These are phyloP conservation scores for Esperia sulphurella DNA, from an alignment of 2,888 invertebrate species.

Conservation along the genomic window DNA sequence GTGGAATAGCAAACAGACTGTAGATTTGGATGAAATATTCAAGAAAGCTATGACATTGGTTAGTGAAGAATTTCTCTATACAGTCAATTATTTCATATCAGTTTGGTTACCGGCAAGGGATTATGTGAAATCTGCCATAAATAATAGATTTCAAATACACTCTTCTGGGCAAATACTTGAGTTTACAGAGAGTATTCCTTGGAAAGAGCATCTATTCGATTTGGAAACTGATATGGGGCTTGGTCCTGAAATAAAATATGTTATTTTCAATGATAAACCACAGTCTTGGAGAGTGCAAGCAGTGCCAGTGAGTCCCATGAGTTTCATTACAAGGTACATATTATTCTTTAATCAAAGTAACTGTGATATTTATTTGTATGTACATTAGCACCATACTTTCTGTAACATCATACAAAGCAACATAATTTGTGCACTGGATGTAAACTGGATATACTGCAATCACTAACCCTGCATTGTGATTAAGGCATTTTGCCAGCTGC, in stretches of 20 bases:
- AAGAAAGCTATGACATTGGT: constrained; percentile 87
- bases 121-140: constrained; percentile 85
- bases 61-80: constrained; percentile 88
- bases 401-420: no score
- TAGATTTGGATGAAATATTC: constrained; percentile 82
- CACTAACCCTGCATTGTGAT: no score
- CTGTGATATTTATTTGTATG: no score
- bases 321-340: constrained; percentile 84
- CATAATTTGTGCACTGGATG: no score
- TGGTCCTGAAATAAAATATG: constrained; percentile 83
- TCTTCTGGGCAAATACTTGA: constrained; percentile 90
- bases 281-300: constrained; percentile 90
- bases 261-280: constrained; percentile 83
- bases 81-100: constrained; percentile 80
- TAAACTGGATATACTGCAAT: no score
- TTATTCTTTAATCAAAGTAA: background rate
- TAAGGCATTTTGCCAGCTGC: no score
- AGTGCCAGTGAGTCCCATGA: constrained; percentile 85
- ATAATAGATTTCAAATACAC: constrained; percentile 83
- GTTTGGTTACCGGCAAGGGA: constrained; percentile 94
- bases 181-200: constrained; percentile 87
- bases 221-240: constrained; percentile 87
- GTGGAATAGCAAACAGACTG: constrained; percentile 85
- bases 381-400: no score
- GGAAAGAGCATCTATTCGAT: constrained; percentile 93